Evolutionary conservation across 2,113 vertebrate species (phyloP), one percentile per base, ranked within the genome.

Genomic region (Myocastor coypus): DNA sequence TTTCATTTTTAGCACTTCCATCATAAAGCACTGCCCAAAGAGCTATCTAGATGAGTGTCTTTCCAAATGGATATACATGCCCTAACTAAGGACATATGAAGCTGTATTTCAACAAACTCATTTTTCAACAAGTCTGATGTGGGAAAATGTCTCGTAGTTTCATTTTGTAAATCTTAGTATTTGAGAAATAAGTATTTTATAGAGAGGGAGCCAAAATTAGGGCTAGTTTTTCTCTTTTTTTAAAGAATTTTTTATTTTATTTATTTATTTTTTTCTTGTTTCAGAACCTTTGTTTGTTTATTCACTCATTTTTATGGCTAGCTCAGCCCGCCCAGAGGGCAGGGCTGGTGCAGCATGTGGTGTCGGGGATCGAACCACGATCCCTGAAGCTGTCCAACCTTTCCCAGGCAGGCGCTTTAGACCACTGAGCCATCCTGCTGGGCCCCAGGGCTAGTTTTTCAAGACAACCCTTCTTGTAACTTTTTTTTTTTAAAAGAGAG

Each of bases 101-200:
- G 59, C 30, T 86, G 94, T 91, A 85, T 61, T 88, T 91, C 91
- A 87, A 89, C n/a, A 91, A 95, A 84, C 40, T 94, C 1, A 64
- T 55, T 73, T 94, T 42, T 46, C 46, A 46, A 46, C 81, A 68
- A 63, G 50, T 87, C 14, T 81, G 28, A 81, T 34, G 59, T 4
- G 17, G 40, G 28, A 94, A 94, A 96, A 95, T 57, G 37, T 42
- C 52, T 87, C 37, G 50, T n/a, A 78, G n/a, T 80, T 83, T 77
- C 80, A 32, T 88, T 66, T 40, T 93, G 8, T 68, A 86, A 87
- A 75, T 75, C 37, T 91, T 87, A 30, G 9, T n/a, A 50, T 64
- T 88, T n/a, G 40, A 95, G 89, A 28, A 24, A 37, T 59, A 59
- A 75, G 68, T 68, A 64, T 87, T 81, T 81, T 71, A 77, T 17